Evolutionary conservation across 2,888 invertebrate genomes (phyloP).

Genomic region (Lacanobia wlatinum): DNA sequence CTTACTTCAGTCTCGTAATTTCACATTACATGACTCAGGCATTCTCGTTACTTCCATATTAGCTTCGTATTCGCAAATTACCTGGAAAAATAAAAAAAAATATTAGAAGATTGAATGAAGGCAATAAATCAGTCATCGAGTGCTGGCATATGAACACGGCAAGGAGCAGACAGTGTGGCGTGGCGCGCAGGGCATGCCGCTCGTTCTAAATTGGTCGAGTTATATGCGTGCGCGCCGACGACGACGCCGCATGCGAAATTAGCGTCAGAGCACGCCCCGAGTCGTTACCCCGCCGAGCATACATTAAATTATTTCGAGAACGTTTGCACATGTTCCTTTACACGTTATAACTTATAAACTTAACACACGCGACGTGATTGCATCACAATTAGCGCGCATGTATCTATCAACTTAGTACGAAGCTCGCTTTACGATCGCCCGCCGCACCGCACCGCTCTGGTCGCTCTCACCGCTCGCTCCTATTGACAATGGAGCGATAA

Average conservation of each 20-base stretch:
- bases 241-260: conserved; percentile 68
- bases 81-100: conserved; percentile 68
- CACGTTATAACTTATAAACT: conserved; percentile 71
- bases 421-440: conserved; percentile 54
- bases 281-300: conserved; percentile 71
- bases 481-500: conserved; percentile 74
- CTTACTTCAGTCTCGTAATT: conserved; percentile 48
- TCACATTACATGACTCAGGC: conserved; percentile 9
- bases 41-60: conserved; percentile 16
- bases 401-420: conserved; percentile 60
- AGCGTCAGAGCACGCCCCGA: conserved; percentile 65
- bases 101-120: conserved; percentile 30
- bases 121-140: conserved; percentile 49
- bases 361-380: conserved; percentile 68
- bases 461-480: conserved; percentile 30
- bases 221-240: conserved; percentile 68
- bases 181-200: conserved; percentile 70
- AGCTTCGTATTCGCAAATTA: conserved; percentile 57
- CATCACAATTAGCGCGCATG: conserved; percentile 70
- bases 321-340: conserved; percentile 76
- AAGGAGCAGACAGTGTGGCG: conserved; percentile 81
- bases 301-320: conserved; percentile 81
- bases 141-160: conserved; percentile 53
- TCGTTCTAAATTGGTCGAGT: conserved; percentile 77
- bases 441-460: conserved; percentile 20